Base-by-base conservation (phyloP, 2,797 vertebrate species). In the Parambassis ranga region DNA sequence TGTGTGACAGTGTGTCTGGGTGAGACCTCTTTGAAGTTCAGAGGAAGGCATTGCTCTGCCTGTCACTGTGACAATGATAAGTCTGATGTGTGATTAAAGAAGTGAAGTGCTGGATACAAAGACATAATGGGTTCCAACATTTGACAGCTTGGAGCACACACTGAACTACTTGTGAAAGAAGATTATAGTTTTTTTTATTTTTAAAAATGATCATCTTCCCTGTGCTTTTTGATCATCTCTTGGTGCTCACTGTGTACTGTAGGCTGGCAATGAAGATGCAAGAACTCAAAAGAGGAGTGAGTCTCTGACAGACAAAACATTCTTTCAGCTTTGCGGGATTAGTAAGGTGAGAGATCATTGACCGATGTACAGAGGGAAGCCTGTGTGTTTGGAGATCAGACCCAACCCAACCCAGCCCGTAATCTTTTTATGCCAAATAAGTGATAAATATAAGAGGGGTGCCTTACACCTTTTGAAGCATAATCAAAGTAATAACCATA, bases 71-170 rank as follows among this genome's bases (percentile, higher is more conserved):
- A 62, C 69, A 43, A 47, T 47, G 69, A 77, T 3, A 55, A 61
- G 47, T 50, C 83, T 90, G 66, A 81, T 82, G 77, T 60, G 73
- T 66, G 68, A 84, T 81, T 78, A 77, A 77, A 85, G 76, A 32
- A 69, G 57, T 23, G 36, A 59, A 47, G 62, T 57, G n/a, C n/a
- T n/a, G n/a, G n/a, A 42, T 24, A 31, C 38, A 23, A 82, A 70
- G 49, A 57, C 69, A 76, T 71, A 71, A 81, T 53, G 64, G 42
- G 26, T 57, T 65, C 59, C 28, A 48, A 41, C 49, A 37, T 71
- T 75, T 81, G 74, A 76, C 72, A 49, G 41, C 36, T 28, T 23
- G 23, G 47, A 51, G 59, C 56, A 63, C 55, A 75, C 65, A 81
- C 81, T 74, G 39, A 67, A 62, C n/a, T 57, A 49, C 48, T 65